These are phyloP conservation scores for Epizoanthus stellaris DNA, from an alignment of 92 coral and sea anemone species.

Conservation along the genomic window DNA sequence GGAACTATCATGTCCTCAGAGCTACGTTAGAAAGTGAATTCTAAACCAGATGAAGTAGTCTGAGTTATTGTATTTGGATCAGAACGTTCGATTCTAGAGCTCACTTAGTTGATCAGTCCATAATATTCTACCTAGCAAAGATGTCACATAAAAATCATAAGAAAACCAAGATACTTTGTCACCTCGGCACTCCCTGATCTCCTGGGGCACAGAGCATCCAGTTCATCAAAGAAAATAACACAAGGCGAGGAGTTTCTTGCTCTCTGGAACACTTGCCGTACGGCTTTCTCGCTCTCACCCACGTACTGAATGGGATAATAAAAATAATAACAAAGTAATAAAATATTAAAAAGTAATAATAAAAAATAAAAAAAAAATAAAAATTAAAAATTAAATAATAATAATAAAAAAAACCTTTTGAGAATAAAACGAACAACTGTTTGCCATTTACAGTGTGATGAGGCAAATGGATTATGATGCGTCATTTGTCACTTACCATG, in stretches of 20 bases:
- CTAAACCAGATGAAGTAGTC: no score
- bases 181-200: conserved; percentile 94
- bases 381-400: neutral
- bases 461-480: neutral
- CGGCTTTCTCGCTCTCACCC: conserved; percentile 98
- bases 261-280: conserved; percentile 96
- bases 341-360: neutral
- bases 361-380: neutral
- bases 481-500: conserved; percentile 73
- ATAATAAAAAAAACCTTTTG: no score
- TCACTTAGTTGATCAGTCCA: no score
- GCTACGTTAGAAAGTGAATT: no score
- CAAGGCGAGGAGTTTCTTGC: conserved; percentile 97
- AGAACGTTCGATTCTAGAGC: no score
- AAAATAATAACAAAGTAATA: neutral
- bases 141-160: no score
- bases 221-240: conserved; percentile 97
- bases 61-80: no score
- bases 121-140: no score
- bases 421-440: neutral
- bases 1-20: no score
- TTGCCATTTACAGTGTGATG: no score
- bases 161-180: neutral
- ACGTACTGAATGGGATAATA: conserved; percentile 72
- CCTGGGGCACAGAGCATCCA: conserved; percentile 96